phyloP scores from a whole-genome alignment of 2,888 invertebrate species.

The Seladonia tumulorum region DNA sequence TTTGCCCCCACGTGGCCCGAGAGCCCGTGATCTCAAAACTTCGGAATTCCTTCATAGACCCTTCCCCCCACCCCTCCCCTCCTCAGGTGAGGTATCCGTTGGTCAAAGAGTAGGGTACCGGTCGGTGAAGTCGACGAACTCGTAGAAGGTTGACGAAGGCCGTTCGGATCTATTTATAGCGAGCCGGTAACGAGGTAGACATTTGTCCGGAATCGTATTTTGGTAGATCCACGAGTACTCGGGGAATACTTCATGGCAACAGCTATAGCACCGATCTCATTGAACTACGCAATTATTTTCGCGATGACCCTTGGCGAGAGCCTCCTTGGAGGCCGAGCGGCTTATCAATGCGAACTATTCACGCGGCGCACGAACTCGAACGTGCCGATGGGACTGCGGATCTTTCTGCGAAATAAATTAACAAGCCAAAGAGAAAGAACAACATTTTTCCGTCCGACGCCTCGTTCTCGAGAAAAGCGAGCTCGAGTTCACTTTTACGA shows the following conservation, averaged over 20 bases:
- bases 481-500: too few relatives aligned
- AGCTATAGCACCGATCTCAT: neutral
- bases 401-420: too few relatives aligned
- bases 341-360: neutral
- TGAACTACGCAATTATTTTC: neutral
- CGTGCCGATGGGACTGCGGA: neutral
- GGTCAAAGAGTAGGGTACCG: constrained; percentile 49
- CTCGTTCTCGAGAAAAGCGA: too few relatives aligned
- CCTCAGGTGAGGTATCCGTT: constrained; percentile 9
- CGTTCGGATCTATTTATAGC: constrained; percentile 71
- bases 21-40: constrained; percentile 15
- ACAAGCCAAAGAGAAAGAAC: too few relatives aligned
- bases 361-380: neutral
- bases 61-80: neutral
- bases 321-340: neutral
- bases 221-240: constrained; percentile 46
- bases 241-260: constrained; percentile 30
- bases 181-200: constrained; percentile 63
- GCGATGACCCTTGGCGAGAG: neutral
- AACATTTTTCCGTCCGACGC: too few relatives aligned
- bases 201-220: constrained; percentile 67
- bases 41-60: constrained; percentile 28
- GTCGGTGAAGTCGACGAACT: constrained; percentile 57
- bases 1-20: neutral
- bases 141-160: constrained; percentile 73